A percentile compares a stretch with the other conserved stretches of the same genome.
Conservation (phyloP, 2,113 vertebrate species). For the Reinhardtius hippoglossoides region DNA sequence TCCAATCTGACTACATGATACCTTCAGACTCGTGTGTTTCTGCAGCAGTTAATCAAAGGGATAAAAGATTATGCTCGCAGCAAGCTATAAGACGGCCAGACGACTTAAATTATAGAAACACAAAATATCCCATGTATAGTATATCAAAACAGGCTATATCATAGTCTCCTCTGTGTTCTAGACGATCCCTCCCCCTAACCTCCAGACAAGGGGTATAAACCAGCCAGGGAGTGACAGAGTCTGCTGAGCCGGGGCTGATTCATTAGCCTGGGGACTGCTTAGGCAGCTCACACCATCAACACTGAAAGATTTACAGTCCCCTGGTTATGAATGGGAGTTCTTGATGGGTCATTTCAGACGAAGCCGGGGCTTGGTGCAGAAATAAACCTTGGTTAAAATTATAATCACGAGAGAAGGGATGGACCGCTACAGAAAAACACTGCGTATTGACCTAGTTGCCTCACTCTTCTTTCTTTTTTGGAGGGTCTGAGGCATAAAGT, state of each 20-base stretch:
- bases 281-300: conserved; percentile 44
- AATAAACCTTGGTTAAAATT: not conserved
- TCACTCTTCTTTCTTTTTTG: too few relatives aligned
- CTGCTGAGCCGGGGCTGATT: conserved; percentile 58
- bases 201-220: conserved; percentile 39
- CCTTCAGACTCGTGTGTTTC: not conserved
- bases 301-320: conserved; percentile 45
- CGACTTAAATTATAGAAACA: conserved; percentile 17
- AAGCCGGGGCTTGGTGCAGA: conserved; percentile 2
- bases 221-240: conserved; percentile 39
- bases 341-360: conserved; percentile 25
- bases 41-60: not conserved
- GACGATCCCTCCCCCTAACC: conserved; percentile 19
- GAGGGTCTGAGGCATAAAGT: not conserved
- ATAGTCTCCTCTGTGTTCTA: not conserved
- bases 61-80: not conserved
- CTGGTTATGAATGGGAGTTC: not conserved
- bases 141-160: conserved; percentile 10
- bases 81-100: conserved; percentile 7
- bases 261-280: conserved; percentile 48
- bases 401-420: not conserved
- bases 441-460: too few relatives aligned
- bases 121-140: conserved; percentile 5
- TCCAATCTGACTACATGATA: conserved; percentile 16
- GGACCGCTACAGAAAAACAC: not conserved